Evolutionary conservation across 2,888 invertebrate genomes (phyloP).

Genomic region (Spodoptera picta): DNA sequence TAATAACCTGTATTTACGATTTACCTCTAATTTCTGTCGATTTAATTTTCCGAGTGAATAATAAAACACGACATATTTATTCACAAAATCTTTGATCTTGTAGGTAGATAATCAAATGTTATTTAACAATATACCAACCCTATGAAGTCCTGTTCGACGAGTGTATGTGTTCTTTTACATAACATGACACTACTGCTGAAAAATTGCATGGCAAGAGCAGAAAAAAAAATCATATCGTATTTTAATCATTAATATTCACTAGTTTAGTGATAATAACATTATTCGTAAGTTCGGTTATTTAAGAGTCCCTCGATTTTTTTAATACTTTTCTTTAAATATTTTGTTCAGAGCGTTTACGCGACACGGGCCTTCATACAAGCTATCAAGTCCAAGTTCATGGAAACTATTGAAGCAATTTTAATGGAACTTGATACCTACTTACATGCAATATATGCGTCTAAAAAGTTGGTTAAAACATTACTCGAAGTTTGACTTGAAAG

Average conservation of each 20-base stretch:
- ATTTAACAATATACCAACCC: conserved; percentile 54
- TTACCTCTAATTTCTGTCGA: conserved; percentile 40
- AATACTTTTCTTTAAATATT: too few species aligned
- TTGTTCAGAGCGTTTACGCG: too few species aligned
- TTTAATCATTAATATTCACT: conserved; percentile 20
- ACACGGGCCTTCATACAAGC: too few species aligned
- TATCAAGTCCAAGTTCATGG: too few species aligned
- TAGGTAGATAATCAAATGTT: conserved; percentile 52
- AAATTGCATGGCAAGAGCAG: conserved; percentile 41
- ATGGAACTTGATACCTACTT: too few species aligned
- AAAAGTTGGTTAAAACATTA: too few species aligned
- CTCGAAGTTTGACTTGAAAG: too few species aligned
- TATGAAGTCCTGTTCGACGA: conserved; percentile 59
- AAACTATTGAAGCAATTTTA: too few species aligned
- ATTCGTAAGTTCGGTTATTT: conserved; percentile 19
- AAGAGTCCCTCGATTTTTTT: conserved; percentile 30
- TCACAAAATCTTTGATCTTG: conserved; percentile 65
- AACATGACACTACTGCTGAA: conserved; percentile 32
- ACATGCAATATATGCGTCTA: too few species aligned
- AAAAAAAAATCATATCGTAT: conserved; percentile 5
- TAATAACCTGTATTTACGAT: conserved; percentile 48
- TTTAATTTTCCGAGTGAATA: conserved; percentile 70
- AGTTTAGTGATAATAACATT: conserved; percentile 31
- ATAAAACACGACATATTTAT: conserved; percentile 75
- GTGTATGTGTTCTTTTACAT: conserved; percentile 81